Conservation (phyloP, 2,113 vertebrate species). For the Thymallus thymallus region DNA sequence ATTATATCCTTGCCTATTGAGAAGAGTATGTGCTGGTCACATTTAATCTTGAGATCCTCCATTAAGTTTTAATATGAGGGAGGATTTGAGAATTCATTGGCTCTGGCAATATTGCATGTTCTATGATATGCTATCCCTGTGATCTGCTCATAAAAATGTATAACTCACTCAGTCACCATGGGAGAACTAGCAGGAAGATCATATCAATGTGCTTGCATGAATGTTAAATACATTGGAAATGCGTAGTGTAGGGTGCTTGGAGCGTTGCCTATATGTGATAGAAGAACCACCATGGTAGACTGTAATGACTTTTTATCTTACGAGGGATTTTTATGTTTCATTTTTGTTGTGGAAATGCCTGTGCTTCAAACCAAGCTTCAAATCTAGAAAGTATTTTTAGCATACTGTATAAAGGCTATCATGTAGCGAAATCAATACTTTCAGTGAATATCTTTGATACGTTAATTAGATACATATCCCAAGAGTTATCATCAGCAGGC, state of each 20-base stretch:
- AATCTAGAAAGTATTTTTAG: no score
- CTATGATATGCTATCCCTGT: slow-evolving; percentile 38
- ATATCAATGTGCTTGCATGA: slow-evolving; percentile 42
- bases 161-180: slow-evolving; percentile 39
- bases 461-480: no score
- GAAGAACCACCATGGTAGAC: no score
- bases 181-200: slow-evolving; percentile 33
- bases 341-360: no score
- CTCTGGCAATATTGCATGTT: slow-evolving; percentile 31
- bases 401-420: no score
- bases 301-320: no score
- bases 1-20: neutral
- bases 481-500: no score
- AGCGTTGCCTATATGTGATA: slow-evolving; percentile 12
- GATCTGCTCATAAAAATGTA: slow-evolving; percentile 53
- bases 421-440: no score
- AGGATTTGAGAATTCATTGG: slow-evolving; percentile 34
- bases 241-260: slow-evolving; percentile 39
- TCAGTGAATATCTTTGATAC: no score
- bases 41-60: slow-evolving; percentile 34
- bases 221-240: slow-evolving; percentile 14
- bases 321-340: no score
- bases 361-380: no score
- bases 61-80: slow-evolving; percentile 55
- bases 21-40: slow-evolving; percentile 17